These are phyloP conservation scores for Drepana arcuata DNA, from an alignment of 1,140 invertebrate genomes.

Conservation along the genomic window DNA sequence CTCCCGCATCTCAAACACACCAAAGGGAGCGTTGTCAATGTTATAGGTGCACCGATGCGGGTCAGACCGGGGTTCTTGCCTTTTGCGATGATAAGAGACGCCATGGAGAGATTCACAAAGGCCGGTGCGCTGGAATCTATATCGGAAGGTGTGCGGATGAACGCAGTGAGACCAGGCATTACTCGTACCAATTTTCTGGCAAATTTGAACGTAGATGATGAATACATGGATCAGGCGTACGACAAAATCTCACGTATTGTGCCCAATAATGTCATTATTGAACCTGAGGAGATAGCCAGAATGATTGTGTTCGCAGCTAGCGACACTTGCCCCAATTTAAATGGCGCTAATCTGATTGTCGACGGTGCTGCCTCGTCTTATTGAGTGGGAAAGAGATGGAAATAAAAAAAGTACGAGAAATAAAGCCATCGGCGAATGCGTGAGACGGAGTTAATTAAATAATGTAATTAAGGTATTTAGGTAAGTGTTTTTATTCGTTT, in stretches of 20 bases:
- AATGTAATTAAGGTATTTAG: no score
- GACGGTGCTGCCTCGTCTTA: conserved; percentile 76
- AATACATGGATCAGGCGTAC: conserved; percentile 78
- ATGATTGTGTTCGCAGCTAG: conserved; percentile 87
- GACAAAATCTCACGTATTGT: conserved; percentile 84
- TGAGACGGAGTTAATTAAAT: no score
- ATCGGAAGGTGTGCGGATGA: conserved; percentile 75
- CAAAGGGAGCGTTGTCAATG: conserved; percentile 84
- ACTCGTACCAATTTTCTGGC: conserved; percentile 77
- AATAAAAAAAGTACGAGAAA: no score
- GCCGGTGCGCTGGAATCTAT: conserved; percentile 74
- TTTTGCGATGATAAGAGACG: conserved; percentile 75
- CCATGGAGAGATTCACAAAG: conserved; percentile 79
- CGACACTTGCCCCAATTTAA: conserved; percentile 82
- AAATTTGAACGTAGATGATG: conserved; percentile 73
- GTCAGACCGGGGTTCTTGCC: conserved; percentile 74
- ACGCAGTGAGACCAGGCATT: conserved; percentile 78
- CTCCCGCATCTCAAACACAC: conserved; percentile 27
- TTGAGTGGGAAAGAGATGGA: no score
- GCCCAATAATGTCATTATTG: conserved; percentile 70
- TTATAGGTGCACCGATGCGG: conserved; percentile 80
- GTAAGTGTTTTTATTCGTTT: no score
- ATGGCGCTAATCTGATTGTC: conserved; percentile 82
- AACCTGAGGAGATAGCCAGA: conserved; percentile 81
- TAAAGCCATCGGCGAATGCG: no score